A percentile compares a stretch with the other conserved stretches of the same genome.
These are phyloP conservation scores for Halictus rubicundus DNA, from an alignment of 1,140 invertebrate species.

Conservation along the genomic window DNA sequence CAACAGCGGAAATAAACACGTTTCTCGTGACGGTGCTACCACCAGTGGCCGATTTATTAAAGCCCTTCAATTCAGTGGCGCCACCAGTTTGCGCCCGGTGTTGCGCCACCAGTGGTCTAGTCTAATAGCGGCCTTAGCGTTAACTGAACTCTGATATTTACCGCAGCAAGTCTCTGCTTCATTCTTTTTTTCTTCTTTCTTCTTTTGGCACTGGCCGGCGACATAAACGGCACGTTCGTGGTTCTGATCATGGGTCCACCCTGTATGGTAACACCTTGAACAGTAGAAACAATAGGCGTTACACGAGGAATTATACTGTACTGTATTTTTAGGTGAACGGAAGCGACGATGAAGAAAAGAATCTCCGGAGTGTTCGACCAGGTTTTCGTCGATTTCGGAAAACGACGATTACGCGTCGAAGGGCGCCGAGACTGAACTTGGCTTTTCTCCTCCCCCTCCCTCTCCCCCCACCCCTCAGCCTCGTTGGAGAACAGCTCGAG, in stretches of 20 bases:
- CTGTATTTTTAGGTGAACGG: background rate
- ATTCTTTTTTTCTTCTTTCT: constrained; percentile 77
- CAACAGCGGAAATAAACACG: no score
- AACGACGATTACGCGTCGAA: constrained; percentile 14
- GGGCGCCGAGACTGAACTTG: constrained; percentile 51
- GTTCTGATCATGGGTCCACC: constrained; percentile 75
- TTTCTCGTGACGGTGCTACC: no score
- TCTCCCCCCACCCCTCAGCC: constrained; percentile 1
- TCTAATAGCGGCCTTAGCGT: no score
- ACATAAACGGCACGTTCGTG: constrained; percentile 63
- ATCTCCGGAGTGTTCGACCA: background rate
- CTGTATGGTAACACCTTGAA: constrained; percentile 77
- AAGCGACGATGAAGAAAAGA: background rate
- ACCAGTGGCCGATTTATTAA: no score
- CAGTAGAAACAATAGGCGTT: constrained; percentile 58
- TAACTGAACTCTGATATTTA: constrained; percentile 51
- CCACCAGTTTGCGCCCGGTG: no score
- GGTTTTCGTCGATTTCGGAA: background rate
- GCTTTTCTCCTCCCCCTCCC: constrained; percentile 29
- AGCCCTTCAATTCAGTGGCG: no score
- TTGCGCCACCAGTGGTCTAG: no score
- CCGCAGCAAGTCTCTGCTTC: constrained; percentile 71
- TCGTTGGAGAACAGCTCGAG: background rate
- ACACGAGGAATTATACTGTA: background rate
- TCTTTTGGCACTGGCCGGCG: constrained; percentile 70